Base-by-base conservation (phyloP, 2,113 vertebrate species). In the Leptobrachium leishanense region DNA sequence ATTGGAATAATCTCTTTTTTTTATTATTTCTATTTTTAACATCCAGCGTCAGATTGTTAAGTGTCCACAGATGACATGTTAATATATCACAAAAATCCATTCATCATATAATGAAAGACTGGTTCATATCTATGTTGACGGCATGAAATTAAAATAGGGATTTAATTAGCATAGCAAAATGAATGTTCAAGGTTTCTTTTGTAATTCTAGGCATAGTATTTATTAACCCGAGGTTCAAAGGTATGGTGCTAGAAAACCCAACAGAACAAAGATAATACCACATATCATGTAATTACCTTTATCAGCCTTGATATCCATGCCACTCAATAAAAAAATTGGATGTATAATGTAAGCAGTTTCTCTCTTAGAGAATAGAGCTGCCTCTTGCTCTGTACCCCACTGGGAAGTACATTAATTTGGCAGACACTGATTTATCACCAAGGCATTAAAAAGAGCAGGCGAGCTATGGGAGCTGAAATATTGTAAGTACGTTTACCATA, bases 381-480 rank as follows among this genome's bases (percentile, higher is more conserved):
- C 69, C 77, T 40, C 72, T 57, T 70, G 55, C 43, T 73, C 59
- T 66, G 9, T 7, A 41, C 43, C 70, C 70, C 70, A 79, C 77
- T 50, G 72, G 77, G 62, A 70, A 79, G 77, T 73, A 73, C 71
- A 79, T 79, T 79, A 66, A 73, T 79, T 67, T 79, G 70, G 46
- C n/a, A 73, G 70, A 70, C 77, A 79, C 57, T 79, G 77, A 79
- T 79, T 79, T 79, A 79, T 79, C 72, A 79, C 73, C 70, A 79
- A 73, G 62, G 66, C 77, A 44, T 79, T 73, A 73, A 46, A 79
- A 62, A 50, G 41, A 50, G 63, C 55, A 20, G 63, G 57, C 53
- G 46, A 73, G 63, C 70, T 2, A 6, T 57, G 50, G 77, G 77
- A 57, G 46, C 55, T 79, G 53, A 43, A 79, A 55, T 43, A 55